A percentile compares a stretch with the other conserved stretches of the same genome.
Conservation (phyloP, 2,113 vertebrate genomes). For the Stigmatopora argus region DNA sequence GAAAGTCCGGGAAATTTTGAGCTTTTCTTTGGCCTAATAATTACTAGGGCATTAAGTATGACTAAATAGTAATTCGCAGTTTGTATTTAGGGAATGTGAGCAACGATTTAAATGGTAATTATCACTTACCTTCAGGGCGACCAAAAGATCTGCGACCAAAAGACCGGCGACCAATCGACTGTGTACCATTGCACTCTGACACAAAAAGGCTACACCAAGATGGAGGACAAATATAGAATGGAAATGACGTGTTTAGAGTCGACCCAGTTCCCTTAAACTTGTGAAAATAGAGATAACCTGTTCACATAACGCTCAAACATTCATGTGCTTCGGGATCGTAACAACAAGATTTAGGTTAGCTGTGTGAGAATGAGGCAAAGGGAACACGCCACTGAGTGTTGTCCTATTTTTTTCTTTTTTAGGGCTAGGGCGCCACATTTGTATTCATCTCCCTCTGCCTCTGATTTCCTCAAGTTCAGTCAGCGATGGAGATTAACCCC, state of each 20-base stretch:
- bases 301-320: constrained; percentile 10
- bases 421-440: constrained; percentile 12
- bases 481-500: constrained; percentile 36
- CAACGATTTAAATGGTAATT: no score
- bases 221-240: constrained; percentile 41
- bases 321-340: constrained; percentile 17
- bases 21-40: no score
- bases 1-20: no score
- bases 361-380: constrained; percentile 30
- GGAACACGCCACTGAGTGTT: constrained; percentile 42
- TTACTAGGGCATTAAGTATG: no score
- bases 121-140: no score
- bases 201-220: constrained; percentile 27
- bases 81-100: no score
- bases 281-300: constrained; percentile 16
- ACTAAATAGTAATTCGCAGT: no score
- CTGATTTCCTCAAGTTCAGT: constrained; percentile 42
- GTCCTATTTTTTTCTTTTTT: constrained; percentile 32
- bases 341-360: constrained; percentile 42
- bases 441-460: constrained; percentile 39
- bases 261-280: constrained; percentile 40
- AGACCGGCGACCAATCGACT: no score
- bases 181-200: constrained; percentile 36
- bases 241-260: constrained; percentile 30
- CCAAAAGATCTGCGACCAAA: no score